These are phyloP conservation scores for Palythoa heliodiscus DNA, from an alignment of 92 coral and sea anemone species.

Conservation along the genomic window DNA sequence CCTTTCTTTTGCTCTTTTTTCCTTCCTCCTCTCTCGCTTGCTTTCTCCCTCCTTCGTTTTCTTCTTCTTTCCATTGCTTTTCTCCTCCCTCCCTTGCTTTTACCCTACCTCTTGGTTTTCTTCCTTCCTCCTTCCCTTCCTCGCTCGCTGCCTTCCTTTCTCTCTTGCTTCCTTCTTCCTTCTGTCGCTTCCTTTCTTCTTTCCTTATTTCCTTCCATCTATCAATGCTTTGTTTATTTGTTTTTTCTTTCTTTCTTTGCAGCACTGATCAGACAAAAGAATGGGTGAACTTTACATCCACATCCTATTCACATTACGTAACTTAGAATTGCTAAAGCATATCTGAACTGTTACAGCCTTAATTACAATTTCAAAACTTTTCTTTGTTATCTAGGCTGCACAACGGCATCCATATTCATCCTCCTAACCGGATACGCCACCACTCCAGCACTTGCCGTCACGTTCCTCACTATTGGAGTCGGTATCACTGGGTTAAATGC, in stretches of 20 bases:
- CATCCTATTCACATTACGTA: not conserved
- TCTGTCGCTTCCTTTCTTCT: no score
- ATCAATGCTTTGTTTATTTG: no score
- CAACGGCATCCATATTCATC: constrained; percentile 90
- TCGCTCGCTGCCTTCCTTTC: no score
- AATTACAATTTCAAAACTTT: not conserved
- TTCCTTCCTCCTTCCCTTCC: not conserved
- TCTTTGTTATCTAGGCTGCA: constrained; percentile 70
- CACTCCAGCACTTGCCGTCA: constrained; percentile 76
- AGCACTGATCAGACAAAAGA: no score
- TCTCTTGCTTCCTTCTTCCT: no score
- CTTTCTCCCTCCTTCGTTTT: not conserved
- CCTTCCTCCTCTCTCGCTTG: no score
- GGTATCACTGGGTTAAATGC: constrained; percentile 99
- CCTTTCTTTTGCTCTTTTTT: no score
- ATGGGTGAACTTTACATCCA: not conserved
- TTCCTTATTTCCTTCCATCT: no score
- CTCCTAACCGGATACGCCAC: constrained; percentile 87
- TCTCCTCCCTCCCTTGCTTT: not conserved
- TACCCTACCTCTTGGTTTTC: not conserved
- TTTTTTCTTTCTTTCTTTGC: not conserved
- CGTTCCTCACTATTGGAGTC: constrained; percentile 92
- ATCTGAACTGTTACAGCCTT: not conserved
- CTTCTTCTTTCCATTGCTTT: not conserved
- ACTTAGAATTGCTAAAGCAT: not conserved